Conservation (phyloP, 2,797 vertebrate species). For the Melanogrammus aeglefinus region DNA sequence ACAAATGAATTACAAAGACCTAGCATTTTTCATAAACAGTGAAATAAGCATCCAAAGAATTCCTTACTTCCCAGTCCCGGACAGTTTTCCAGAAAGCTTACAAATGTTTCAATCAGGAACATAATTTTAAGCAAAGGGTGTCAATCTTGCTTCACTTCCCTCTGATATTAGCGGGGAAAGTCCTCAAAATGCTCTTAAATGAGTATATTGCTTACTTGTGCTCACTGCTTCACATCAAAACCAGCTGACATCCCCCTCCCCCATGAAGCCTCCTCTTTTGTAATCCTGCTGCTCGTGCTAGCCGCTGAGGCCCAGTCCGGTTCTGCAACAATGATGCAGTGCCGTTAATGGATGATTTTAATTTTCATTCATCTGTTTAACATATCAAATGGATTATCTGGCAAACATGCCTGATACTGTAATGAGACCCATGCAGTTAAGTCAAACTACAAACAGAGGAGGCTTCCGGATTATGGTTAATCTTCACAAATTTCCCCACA, state of each 20-base stretch:
- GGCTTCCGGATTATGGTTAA: not conserved
- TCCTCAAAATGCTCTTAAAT: conserved; percentile 52
- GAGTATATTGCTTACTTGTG: conserved; percentile 42
- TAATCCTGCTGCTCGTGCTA: conserved; percentile 12
- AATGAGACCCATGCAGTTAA: conserved; percentile 4
- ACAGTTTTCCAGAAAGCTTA: conserved; percentile 24
- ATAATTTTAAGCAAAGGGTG: conserved; percentile 16
- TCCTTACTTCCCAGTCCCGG: conserved; percentile 52
- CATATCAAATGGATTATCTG: conserved; percentile 55
- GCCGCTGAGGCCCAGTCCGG: conserved; percentile 32
- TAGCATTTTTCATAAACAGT: not conserved
- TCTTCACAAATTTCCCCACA: not conserved
- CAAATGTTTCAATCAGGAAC: not conserved
- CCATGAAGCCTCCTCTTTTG: conserved; percentile 15
- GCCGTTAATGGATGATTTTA: conserved; percentile 36
- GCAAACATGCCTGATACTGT: not conserved
- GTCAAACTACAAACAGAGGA: not conserved
- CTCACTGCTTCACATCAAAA: conserved; percentile 74
- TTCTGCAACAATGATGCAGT: conserved; percentile 37
- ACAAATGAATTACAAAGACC: not conserved
- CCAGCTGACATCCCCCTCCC: conserved; percentile 71
- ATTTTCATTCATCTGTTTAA: conserved; percentile 52
- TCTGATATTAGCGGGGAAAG: conserved; percentile 40
- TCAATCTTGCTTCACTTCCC: conserved; percentile 23
- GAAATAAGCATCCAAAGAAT: conserved; percentile 17